phyloP scores from a whole-genome alignment of 2,888 invertebrate species.

The Linyphia triangularis region DNA sequence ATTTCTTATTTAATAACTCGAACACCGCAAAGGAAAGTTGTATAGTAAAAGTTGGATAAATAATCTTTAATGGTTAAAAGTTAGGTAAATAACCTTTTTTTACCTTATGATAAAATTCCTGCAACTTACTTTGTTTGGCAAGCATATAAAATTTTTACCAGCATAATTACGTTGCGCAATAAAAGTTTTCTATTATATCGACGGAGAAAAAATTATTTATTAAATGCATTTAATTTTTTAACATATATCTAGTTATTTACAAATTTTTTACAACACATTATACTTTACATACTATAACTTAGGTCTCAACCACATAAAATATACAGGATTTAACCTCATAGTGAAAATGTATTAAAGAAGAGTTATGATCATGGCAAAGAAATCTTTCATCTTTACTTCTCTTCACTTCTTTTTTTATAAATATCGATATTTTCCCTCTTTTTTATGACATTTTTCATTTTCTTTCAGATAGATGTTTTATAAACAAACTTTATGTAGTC shows the following conservation, averaged over 20 bases:
- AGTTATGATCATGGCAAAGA: constrained; percentile 17
- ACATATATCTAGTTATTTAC: not conserved
- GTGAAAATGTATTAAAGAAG: constrained; percentile 36
- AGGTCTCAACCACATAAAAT: not conserved
- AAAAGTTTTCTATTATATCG: too few species aligned
- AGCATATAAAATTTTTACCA: too few species aligned
- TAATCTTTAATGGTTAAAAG: too few species aligned
- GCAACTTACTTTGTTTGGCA: too few species aligned
- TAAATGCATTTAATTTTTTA: too few species aligned
- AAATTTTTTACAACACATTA: not conserved
- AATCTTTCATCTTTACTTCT: constrained; percentile 26
- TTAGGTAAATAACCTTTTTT: too few species aligned
- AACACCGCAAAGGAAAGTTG: too few species aligned
- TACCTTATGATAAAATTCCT: too few species aligned
- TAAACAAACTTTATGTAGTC: constrained; percentile 37
- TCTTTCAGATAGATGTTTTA: not conserved
- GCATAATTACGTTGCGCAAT: too few species aligned
- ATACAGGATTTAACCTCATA: constrained; percentile 14
- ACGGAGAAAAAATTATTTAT: too few species aligned
- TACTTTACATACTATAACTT: not conserved
- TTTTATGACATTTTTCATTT: constrained; percentile 21
- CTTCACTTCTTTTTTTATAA: constrained; percentile 20
- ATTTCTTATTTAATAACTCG: too few species aligned
- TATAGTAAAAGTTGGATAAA: too few species aligned
- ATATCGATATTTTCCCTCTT: constrained; percentile 41